These are phyloP conservation scores for Neotoma lepida DNA, from an alignment of 2,113 vertebrate genomes.

Conservation along the genomic window DNA sequence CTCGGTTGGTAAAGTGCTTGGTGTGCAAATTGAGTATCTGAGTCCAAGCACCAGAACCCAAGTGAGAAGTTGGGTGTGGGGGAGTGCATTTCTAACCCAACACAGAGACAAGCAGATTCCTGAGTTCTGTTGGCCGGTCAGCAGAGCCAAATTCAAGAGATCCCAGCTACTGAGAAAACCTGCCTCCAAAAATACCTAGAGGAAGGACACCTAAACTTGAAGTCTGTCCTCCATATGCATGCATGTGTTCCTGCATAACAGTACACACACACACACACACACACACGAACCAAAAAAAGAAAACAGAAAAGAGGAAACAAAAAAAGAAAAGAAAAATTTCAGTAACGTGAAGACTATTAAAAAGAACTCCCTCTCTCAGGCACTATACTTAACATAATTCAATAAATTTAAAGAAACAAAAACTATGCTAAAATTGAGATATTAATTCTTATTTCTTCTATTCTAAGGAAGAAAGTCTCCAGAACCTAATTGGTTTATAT, in stretches of 20 bases:
- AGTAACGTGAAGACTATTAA: not conserved
- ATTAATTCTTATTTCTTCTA: conserved; percentile 67
- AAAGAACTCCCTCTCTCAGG: not conserved
- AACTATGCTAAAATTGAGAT: not conserved
- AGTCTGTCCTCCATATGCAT: not conserved
- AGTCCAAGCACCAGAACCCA: too few relatives aligned
- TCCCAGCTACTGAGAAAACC: not conserved
- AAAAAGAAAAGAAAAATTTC: not conserved
- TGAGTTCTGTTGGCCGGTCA: not conserved
- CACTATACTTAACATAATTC: not conserved
- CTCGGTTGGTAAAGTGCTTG: not conserved
- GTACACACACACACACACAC: not conserved
- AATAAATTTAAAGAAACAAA: not conserved
- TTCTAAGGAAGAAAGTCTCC: conserved; percentile 69
- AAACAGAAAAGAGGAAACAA: fast-evolving
- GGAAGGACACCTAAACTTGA: not conserved
- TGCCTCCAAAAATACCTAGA: not conserved
- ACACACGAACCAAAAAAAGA: not conserved
- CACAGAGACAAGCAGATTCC: not conserved
- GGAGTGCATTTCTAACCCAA: not conserved
- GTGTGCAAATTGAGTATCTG: not conserved
- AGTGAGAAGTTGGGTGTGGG: not conserved
- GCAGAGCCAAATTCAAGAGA: not conserved
- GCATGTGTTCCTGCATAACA: not conserved
- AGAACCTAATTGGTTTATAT: conserved; percentile 75